phyloP scores from a whole-genome alignment of 2,888 invertebrate genomes.

The Biston stratarius region DNA sequence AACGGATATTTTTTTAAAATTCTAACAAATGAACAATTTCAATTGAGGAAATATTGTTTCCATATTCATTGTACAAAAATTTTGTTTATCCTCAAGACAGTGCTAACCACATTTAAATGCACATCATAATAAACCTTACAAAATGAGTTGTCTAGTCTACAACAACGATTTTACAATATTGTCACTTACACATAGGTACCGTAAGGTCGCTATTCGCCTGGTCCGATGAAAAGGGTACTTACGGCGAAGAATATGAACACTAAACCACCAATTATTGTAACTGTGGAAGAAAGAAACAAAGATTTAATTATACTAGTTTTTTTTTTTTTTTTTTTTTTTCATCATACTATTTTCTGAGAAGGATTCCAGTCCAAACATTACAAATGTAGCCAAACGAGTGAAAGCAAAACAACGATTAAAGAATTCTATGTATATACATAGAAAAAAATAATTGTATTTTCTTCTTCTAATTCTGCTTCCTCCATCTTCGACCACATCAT shows the following conservation, averaged over 20 bases:
- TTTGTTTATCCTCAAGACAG: constrained; percentile 10
- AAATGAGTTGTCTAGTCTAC: constrained; percentile 49
- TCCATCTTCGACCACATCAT: no score
- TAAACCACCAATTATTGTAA: constrained; percentile 97
- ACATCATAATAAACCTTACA: constrained; percentile 10
- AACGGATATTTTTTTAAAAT: no score
- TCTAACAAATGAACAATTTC: not conserved
- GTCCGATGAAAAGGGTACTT: constrained; percentile 95
- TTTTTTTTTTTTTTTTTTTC: no score
- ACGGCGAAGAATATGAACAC: constrained; percentile 98
- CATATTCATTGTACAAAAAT: not conserved
- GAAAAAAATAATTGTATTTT: no score
- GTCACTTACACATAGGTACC: constrained; percentile 62
- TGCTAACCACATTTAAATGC: constrained; percentile 38
- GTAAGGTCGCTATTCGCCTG: constrained; percentile 81
- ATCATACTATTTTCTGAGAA: no score
- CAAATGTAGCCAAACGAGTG: no score
- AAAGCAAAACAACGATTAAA: no score
- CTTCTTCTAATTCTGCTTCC: no score
- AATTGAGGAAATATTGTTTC: not conserved
- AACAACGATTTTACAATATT: constrained; percentile 55
- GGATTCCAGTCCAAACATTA: not conserved
- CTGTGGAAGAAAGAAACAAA: constrained; percentile 78
- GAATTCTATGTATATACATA: no score
- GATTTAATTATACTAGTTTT: not conserved